A percentile compares a stretch with the other conserved stretches of the same genome.
phyloP scores from a whole-genome alignment of 1,140 invertebrate species.

The Drosophila sucinea region DNA sequence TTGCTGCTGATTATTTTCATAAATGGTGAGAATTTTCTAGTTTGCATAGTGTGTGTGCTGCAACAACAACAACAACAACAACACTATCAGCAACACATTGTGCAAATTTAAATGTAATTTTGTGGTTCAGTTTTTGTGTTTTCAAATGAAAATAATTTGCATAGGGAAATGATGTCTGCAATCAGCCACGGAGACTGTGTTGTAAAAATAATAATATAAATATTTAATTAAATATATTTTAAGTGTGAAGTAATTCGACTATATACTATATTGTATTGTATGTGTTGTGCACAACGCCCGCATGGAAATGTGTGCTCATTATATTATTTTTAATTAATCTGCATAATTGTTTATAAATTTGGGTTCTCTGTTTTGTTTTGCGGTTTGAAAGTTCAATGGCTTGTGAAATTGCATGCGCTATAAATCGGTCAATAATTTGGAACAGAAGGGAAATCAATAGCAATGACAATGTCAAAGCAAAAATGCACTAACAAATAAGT shows the following conservation, averaged over 20 bases:
- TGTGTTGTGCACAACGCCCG: background rate
- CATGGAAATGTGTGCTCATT: slow-evolving; percentile 19
- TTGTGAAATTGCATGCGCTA: slow-evolving; percentile 27
- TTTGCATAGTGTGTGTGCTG: slow-evolving; percentile 32
- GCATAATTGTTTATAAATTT: slow-evolving; percentile 40
- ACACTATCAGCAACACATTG: background rate
- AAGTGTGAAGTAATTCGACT: background rate
- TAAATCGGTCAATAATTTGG: background rate
- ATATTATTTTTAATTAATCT: slow-evolving; percentile 33
- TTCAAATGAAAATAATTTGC: slow-evolving; percentile 46
- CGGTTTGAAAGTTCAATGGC: slow-evolving; percentile 45
- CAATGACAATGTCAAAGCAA: background rate
- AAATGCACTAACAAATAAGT: background rate
- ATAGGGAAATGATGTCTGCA: slow-evolving; percentile 35
- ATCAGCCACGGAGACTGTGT: slow-evolving; percentile 22
- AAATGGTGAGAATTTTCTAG: slow-evolving; percentile 34
- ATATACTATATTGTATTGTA: slow-evolving; percentile 2
- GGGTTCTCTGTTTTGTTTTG: slow-evolving; percentile 34
- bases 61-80: background rate
- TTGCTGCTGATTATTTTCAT: slow-evolving; percentile 18
- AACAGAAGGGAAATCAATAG: background rate
- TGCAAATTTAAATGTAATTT: slow-evolving; percentile 57
- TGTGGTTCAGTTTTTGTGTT: slow-evolving; percentile 45
- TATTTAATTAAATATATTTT: slow-evolving; percentile 67
- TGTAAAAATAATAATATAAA: slow-evolving; percentile 60